Evolutionary conservation across 1,140 invertebrate species (phyloP).

Genomic region (Zaprionus ghesquierei): DNA sequence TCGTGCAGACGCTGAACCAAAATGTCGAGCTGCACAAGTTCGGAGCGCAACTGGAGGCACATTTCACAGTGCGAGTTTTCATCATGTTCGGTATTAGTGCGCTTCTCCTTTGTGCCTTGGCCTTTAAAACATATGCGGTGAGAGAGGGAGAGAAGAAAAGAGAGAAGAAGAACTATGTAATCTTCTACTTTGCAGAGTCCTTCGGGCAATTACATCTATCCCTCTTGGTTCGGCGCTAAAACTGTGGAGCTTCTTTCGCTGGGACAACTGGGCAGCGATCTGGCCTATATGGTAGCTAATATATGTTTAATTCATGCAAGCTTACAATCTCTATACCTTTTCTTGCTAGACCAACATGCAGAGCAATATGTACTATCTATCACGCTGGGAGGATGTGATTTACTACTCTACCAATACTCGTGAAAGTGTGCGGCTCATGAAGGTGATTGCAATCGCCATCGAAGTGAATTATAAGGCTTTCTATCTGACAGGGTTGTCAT

Average conservation of each 20-base stretch:
- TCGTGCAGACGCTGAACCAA: conserved; percentile 35
- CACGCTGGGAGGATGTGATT: conserved; percentile 61
- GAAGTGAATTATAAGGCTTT: conserved; percentile 66
- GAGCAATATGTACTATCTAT: conserved; percentile 58
- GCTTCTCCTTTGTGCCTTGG: conserved; percentile 54
- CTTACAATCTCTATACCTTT: neutral
- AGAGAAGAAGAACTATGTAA: neutral
- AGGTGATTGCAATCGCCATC: conserved; percentile 60
- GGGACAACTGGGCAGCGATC: conserved; percentile 51
- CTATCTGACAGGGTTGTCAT: conserved; percentile 64
- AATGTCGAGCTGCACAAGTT: conserved; percentile 63
- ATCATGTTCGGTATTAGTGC: conserved; percentile 68
- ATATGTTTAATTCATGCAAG: neutral
- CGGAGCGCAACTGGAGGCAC: conserved; percentile 44
- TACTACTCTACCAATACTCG: conserved; percentile 48
- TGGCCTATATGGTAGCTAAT: conserved; percentile 46
- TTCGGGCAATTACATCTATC: conserved; percentile 57
- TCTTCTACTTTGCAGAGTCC: conserved; percentile 46
- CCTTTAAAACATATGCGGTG: conserved; percentile 71
- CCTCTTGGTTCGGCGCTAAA: conserved; percentile 63
- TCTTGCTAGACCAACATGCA: conserved; percentile 54
- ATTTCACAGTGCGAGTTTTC: conserved; percentile 65
- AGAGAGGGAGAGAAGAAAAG: conserved; percentile 28
- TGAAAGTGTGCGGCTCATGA: conserved; percentile 63
- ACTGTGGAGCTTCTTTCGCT: conserved; percentile 53